A percentile compares a stretch with the other conserved stretches of the same genome.
These are phyloP conservation scores for Phlogophora meticulosa DNA, from an alignment of 2,888 invertebrate genomes.

Conservation along the genomic window DNA sequence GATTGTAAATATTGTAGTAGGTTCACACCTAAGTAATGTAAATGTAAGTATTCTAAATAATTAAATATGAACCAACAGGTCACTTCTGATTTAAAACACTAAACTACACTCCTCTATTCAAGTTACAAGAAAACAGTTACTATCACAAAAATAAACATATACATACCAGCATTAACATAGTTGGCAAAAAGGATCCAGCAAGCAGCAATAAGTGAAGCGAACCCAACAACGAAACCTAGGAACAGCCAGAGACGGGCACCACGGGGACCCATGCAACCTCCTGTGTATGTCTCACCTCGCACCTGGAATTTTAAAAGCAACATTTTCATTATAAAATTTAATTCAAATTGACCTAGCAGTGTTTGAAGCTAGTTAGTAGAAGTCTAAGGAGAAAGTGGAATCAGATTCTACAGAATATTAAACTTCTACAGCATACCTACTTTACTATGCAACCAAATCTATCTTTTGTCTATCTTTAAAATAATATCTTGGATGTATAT, in stretches of 20 bases:
- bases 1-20: too few species aligned
- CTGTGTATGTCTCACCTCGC: conserved; percentile 95
- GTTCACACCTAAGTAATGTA: too few species aligned
- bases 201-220: conserved; percentile 98
- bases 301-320: conserved; percentile 86
- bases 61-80: not conserved
- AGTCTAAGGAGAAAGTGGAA: too few species aligned
- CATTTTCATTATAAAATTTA: not conserved
- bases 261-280: conserved; percentile 96
- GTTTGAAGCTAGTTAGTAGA: too few species aligned
- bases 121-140: not conserved
- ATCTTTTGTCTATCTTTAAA: not conserved
- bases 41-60: too few species aligned
- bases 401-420: too few species aligned
- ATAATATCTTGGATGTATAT: not conserved
- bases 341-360: not conserved
- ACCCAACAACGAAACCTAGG: conserved; percentile 98
- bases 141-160: not conserved
- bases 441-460: not conserved
- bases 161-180: conserved; percentile 93
- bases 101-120: not conserved
- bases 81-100: not conserved
- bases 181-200: conserved; percentile 98
- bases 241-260: conserved; percentile 98
- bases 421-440: too few species aligned